phyloP scores from a whole-genome alignment of 2,797 vertebrate genomes.

The Anguilla obscura region DNA sequence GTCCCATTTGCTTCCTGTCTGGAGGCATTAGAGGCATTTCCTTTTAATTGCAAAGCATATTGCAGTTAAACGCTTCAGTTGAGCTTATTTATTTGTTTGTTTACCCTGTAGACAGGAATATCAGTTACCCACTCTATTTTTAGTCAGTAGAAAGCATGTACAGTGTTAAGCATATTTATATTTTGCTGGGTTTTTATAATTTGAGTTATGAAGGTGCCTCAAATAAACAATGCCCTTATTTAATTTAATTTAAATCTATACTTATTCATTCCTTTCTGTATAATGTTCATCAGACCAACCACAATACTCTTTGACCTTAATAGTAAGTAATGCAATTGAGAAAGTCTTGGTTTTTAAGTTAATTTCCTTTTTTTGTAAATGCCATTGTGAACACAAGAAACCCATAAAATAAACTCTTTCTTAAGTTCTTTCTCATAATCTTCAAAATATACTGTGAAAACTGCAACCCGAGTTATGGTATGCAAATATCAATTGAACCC shows the following conservation, averaged over 20 bases:
- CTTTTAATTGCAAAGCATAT: conserved; percentile 78
- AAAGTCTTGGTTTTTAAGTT: background rate
- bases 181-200: conserved; percentile 46
- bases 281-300: background rate
- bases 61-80: conserved; percentile 60
- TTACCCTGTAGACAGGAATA: conserved; percentile 69
- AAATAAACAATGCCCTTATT: no score
- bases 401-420: background rate
- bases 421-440: background rate
- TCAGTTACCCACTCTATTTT: conserved; percentile 76
- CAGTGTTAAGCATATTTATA: conserved; percentile 54
- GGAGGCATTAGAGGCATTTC: conserved; percentile 83
- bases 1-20: conserved; percentile 82
- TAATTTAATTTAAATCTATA: no score
- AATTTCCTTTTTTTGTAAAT: background rate
- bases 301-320: background rate
- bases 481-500: background rate
- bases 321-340: background rate
- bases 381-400: background rate
- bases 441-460: background rate
- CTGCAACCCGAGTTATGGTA: background rate
- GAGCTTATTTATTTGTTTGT: conserved; percentile 68
- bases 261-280: no score
- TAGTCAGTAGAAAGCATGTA: conserved; percentile 67
- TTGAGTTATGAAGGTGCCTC: conserved; percentile 41